Evolutionary conservation across 2,113 vertebrate species (phyloP), one percentile per base, ranked within the genome.

Genomic region (Neolamprologus brichardi): DNA sequence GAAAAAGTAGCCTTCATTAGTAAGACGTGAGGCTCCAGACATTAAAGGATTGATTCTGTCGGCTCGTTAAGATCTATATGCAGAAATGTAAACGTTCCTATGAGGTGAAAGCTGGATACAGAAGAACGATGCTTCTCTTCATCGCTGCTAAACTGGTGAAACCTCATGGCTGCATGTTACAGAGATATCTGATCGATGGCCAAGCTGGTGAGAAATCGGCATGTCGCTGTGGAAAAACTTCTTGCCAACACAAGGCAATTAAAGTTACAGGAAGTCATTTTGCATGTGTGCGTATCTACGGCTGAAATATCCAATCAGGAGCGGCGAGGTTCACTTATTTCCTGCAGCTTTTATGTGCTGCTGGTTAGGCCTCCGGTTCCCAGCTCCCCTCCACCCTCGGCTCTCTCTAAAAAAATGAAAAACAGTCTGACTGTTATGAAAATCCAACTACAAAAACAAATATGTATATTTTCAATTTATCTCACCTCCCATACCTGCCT

Each of bases 201-300:
- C 25, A 49, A 77, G 44, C 84, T 95, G 95, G 96, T 88, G 96
- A 96, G 95, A 92, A 95, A 97, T 95, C 94, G 95, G 96, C 96
- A 96, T 97, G 96, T 96, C 94, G 93, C 95, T 91, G 95, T 95
- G 92, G 94, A 96, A 97, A 96, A 96, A 96, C 96, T 97, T 96
- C 96, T 98, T 97, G 97, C 96, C 96, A 97, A 96, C 96, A 96
- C 95, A 84, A 97, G 96, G 97, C 97, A 98, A 98, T 98, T 98
- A 98, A 98, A 97, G 88, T 96, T 95, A 96, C 95, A 95, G 96
- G 94, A 97, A 97, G 96, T 97, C 95, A 97, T 98, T 98, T 97
- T 95, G 95, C 95, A 97, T 97, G 96, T 94, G 95, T 96, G 96
- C 96, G 95, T 97, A 96, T 97, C 92, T 96, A 97, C 96, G 95